Evolutionary conservation across 2,797 vertebrate genomes (phyloP).

Genomic region (Sebastes trivittatus): DNA sequence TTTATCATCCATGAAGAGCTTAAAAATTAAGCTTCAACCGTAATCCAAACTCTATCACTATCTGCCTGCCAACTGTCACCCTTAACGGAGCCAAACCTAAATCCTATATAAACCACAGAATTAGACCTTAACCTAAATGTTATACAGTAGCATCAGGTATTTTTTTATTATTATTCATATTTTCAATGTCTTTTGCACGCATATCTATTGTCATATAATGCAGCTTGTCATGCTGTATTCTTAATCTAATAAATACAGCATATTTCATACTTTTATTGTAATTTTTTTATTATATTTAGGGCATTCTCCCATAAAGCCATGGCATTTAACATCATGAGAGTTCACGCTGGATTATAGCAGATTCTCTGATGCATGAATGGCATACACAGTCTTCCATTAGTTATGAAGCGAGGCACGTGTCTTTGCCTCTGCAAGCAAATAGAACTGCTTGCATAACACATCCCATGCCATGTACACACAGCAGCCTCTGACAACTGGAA

Average conservation of each 20-base stretch:
- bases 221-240: not conserved
- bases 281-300: conserved; percentile 11
- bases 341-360: conserved; percentile 68
- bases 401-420: conserved; percentile 79
- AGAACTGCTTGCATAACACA: conserved; percentile 77
- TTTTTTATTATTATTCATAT: conserved; percentile 9
- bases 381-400: conserved; percentile 77
- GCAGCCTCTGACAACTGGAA: conserved; percentile 32
- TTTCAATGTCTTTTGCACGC: not conserved
- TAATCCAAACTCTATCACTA: conserved; percentile 77
- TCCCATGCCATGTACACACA: conserved; percentile 52
- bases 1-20: conserved; percentile 73
- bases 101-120: conserved; percentile 70
- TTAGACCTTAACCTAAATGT: conserved; percentile 71
- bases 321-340: conserved; percentile 51
- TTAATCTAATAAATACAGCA: not conserved
- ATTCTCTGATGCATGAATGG: conserved; percentile 76
- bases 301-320: conserved; percentile 26
- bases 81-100: conserved; percentile 64
- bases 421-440: conserved; percentile 71
- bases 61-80: conserved; percentile 76
- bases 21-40: conserved; percentile 73
- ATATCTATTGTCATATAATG: not conserved
- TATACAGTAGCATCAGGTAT: conserved; percentile 35
- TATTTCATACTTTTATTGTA: not conserved